Conservation (phyloP, 2,113 vertebrate species). For the Peromyscus californicus region DNA sequence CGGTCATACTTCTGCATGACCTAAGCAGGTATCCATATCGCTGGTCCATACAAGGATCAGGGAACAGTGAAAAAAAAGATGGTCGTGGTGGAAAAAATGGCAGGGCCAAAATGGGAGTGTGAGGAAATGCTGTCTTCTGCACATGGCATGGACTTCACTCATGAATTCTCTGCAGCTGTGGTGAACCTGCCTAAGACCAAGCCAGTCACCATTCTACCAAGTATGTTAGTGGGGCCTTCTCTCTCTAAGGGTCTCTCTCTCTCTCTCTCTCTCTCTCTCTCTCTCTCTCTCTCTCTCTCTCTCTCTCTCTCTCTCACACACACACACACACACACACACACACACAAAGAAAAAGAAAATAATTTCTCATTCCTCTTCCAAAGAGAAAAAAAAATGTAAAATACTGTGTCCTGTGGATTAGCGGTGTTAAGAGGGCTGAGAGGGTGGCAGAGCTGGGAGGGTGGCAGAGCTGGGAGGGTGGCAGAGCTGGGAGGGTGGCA, state of each 20-base stretch:
- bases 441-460: not conserved
- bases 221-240: too few relatives aligned
- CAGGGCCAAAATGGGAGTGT: too few relatives aligned
- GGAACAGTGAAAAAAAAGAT: too few relatives aligned
- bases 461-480: not conserved
- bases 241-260: not conserved
- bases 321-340: not conserved
- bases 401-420: not conserved
- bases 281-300: too few relatives aligned
- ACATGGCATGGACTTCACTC: not conserved
- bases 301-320: not conserved
- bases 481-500: not conserved
- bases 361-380: not conserved
- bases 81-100: too few relatives aligned
- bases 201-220: not conserved
- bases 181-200: not conserved
- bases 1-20: too few relatives aligned
- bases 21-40: too few relatives aligned
- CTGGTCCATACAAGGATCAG: too few relatives aligned
- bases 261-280: too few relatives aligned
- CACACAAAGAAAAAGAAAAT: not conserved
- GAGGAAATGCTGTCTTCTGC: not conserved
- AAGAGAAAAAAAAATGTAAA: too few relatives aligned
- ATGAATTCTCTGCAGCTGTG: not conserved
- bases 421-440: not conserved